Conservation (phyloP, 2,797 vertebrate species). For the Sternotherus odoratus region DNA sequence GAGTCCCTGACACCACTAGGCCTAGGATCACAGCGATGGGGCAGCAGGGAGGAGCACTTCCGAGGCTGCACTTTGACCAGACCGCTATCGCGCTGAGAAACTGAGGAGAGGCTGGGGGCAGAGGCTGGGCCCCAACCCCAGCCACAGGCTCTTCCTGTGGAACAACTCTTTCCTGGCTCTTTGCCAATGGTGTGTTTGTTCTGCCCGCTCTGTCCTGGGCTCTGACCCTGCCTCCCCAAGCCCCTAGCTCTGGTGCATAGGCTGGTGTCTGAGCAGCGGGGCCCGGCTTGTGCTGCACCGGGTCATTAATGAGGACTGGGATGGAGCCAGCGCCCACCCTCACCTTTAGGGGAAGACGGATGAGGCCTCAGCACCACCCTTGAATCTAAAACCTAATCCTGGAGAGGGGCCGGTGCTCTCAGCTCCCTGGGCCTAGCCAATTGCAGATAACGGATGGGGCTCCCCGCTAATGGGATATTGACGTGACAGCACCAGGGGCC, state of each 20-base stretch:
- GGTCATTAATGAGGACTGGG: conserved; percentile 38
- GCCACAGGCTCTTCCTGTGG: too few species aligned
- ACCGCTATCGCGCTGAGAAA: neutral
- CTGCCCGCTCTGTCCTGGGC: neutral
- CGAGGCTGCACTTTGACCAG: neutral
- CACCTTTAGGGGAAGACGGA: conserved; percentile 30
- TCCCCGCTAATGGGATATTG: conserved; percentile 51
- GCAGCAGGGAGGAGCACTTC: neutral
- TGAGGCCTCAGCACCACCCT: conserved; percentile 19
- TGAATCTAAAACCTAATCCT: conserved; percentile 43
- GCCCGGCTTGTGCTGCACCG: neutral
- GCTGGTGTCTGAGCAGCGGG: neutral
- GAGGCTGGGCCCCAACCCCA: neutral
- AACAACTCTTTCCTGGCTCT: neutral
- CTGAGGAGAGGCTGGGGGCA: neutral
- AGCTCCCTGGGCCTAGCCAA: conserved; percentile 33
- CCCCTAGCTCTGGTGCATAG: neutral
- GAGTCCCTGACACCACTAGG: neutral
- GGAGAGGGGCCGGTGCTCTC: neutral
- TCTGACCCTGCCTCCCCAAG: neutral
- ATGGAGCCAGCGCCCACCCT: conserved; percentile 5
- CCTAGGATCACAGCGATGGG: neutral
- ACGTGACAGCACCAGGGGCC: conserved; percentile 29
- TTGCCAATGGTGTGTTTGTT: neutral
- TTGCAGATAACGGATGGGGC: conserved; percentile 55